Evolutionary conservation across 92 coral and sea anemone species (phyloP).

Genomic region (Palythoa heliodiscus): DNA sequence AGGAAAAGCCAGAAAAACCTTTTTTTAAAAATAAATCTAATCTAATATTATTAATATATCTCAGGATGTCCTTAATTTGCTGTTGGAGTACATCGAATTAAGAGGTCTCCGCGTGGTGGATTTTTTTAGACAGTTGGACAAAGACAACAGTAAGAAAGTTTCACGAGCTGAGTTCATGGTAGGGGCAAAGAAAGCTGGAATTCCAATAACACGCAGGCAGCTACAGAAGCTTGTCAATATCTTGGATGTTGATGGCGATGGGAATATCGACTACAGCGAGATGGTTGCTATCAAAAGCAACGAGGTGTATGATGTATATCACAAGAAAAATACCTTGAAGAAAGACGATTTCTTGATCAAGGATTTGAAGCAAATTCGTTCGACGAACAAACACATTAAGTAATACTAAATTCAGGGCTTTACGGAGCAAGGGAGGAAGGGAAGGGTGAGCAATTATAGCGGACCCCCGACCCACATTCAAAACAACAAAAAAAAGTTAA

Average conservation of each 20-base stretch:
- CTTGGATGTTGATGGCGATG: conserved; percentile 89
- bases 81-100: conserved; percentile 92
- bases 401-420: not conserved
- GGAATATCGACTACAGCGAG: conserved; percentile 90
- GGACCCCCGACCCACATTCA: too few species aligned
- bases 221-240: conserved; percentile 83
- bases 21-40: too few species aligned
- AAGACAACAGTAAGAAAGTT: conserved; percentile 82
- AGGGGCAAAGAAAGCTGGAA: conserved; percentile 89
- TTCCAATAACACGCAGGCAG: conserved; percentile 90
- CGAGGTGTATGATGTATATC: conserved; percentile 84
- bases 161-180: conserved; percentile 92
- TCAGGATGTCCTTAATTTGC: conserved; percentile 92
- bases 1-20: too few species aligned
- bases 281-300: conserved; percentile 84
- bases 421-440: too few species aligned
- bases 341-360: conserved; percentile 77
- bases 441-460: too few species aligned
- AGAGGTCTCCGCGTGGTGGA: conserved; percentile 94
- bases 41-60: not conserved
- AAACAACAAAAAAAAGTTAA: too few species aligned
- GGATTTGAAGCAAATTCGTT: conserved; percentile 54
- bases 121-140: conserved; percentile 90
- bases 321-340: conserved; percentile 81
- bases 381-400: not conserved